Percentiles rank a stretch among this genome's conserved stretches.
Conservation (phyloP, 2,888 invertebrate species). For the Galeopsomyia nigrocyanea region DNA sequence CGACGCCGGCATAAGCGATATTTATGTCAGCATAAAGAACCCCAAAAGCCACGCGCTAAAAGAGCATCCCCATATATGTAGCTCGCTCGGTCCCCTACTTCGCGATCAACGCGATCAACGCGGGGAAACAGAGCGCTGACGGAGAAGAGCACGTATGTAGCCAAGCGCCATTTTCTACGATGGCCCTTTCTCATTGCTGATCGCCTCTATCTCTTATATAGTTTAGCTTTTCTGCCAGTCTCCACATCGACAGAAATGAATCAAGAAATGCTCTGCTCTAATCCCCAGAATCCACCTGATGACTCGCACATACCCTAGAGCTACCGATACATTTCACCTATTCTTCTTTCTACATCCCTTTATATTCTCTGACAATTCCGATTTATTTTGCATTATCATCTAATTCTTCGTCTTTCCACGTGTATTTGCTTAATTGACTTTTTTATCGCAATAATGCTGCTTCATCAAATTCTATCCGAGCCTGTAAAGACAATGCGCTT, state of each 20-base stretch:
- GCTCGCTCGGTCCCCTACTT: conserved; percentile 37
- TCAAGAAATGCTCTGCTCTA: conserved; percentile 24
- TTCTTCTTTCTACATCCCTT: too few species aligned
- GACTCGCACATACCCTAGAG: conserved; percentile 1
- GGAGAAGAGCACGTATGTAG: too few species aligned
- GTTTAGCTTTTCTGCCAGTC: not conserved
- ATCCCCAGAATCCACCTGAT: conserved; percentile 35
- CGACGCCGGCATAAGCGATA: conserved; percentile 67
- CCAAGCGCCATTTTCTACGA: conserved; percentile 15
- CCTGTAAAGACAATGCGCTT: too few species aligned
- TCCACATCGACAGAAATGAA: not conserved
- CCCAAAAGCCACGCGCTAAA: conserved; percentile 61
- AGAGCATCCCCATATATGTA: conserved; percentile 59
- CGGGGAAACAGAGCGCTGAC: not conserved
- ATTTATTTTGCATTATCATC: not conserved
- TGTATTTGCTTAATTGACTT: not conserved
- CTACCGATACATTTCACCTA: not conserved
- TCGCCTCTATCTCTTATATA: not conserved
- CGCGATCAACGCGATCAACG: not conserved
- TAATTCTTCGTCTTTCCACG: not conserved
- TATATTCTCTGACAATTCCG: not conserved
- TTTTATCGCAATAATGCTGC: too few species aligned
- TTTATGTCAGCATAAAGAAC: conserved; percentile 68
- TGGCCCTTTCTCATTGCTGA: conserved; percentile 23
- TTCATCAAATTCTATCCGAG: too few species aligned